These are phyloP conservation scores for Cepaea nemoralis DNA, from an alignment of 1,140 invertebrate species.

Conservation along the genomic window DNA sequence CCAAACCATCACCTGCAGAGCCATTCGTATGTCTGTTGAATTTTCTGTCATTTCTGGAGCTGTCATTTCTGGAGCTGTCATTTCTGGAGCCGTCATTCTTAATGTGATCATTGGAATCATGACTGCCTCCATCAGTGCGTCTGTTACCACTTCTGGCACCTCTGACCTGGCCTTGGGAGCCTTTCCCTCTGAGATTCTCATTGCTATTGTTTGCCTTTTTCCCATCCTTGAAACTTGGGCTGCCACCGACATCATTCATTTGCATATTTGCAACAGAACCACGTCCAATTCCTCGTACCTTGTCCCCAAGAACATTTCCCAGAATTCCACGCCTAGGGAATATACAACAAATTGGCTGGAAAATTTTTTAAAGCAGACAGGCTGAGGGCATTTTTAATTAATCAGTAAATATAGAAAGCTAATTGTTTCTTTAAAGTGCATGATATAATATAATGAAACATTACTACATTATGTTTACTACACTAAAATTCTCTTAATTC, in stretches of 20 bases:
- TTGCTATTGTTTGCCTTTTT: not conserved
- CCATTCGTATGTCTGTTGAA: not conserved
- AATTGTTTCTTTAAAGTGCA: no score
- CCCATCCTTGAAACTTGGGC: no score
- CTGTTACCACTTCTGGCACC: not conserved
- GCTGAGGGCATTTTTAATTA: no score
- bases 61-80: not conserved
- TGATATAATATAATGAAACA: no score
- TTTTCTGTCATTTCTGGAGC: not conserved
- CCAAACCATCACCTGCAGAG: not conserved
- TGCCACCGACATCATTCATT: not conserved
- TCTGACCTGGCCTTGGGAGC: no score
- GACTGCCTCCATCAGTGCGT: no score
- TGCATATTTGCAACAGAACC: not conserved
- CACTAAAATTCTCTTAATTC: no score
- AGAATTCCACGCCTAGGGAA: not conserved
- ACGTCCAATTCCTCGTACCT: conserved; percentile 6
- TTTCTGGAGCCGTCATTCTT: no score
- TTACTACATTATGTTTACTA: no score
- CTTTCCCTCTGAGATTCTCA: not conserved
- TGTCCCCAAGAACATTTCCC: not conserved
- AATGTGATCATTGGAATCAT: no score
- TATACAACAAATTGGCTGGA: not conserved
- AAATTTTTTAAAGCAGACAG: no score
- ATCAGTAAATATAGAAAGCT: no score